These are phyloP conservation scores for Hyphantria cunea DNA, from an alignment of 1,140 invertebrate genomes.

Conservation along the genomic window DNA sequence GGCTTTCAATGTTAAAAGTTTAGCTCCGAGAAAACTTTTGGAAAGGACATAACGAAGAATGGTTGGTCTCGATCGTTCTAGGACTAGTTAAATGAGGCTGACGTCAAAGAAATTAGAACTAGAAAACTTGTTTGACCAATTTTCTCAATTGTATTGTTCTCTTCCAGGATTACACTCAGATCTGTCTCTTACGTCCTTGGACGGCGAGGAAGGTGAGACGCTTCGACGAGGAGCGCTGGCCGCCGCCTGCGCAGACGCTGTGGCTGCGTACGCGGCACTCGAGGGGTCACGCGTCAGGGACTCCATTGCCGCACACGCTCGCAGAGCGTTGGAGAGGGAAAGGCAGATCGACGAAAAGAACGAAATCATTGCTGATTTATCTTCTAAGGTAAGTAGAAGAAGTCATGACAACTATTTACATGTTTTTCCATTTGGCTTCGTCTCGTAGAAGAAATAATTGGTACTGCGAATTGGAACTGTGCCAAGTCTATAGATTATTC, in stretches of 20 bases:
- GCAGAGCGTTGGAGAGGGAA: constrained; percentile 88
- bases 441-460: no score
- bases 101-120: no score
- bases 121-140: no score
- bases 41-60: no score
- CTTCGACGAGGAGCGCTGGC: constrained; percentile 82
- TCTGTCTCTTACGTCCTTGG: constrained; percentile 81
- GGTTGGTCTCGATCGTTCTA: no score
- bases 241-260: constrained; percentile 87
- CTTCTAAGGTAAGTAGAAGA: constrained; percentile 85
- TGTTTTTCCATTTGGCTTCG: no score
- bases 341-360: constrained; percentile 91
- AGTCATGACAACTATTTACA: no score
- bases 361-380: constrained; percentile 90
- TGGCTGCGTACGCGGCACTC: constrained; percentile 86
- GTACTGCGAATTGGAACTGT: no score
- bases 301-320: constrained; percentile 88
- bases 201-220: constrained; percentile 78
- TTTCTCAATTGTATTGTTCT: not conserved
- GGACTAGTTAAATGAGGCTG: no score
- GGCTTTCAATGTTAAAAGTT: no score
- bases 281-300: constrained; percentile 91
- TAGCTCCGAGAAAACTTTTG: no score
- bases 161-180: constrained; percentile 82
- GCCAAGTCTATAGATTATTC: no score